Conservation (phyloP, 2,888 invertebrate genomes). For the Scelioninae gen. 1 region DNA sequence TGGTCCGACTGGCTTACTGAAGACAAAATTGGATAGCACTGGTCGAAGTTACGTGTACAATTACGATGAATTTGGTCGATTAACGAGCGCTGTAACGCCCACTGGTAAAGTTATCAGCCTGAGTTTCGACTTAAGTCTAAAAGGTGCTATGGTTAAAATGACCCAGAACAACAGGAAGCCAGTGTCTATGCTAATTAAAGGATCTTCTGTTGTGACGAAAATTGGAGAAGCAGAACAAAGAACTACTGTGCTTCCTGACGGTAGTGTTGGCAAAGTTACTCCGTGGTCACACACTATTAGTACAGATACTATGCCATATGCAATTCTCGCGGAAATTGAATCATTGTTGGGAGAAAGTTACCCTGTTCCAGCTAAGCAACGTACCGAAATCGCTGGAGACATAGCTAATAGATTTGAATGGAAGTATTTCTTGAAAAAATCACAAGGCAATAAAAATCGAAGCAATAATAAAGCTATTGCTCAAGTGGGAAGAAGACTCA, state of each 20-base stretch:
- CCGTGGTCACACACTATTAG: slow-evolving; percentile 95
- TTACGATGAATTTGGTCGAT: slow-evolving; percentile 96
- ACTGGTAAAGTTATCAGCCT: slow-evolving; percentile 96
- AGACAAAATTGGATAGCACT: slow-evolving; percentile 94
- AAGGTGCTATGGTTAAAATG: slow-evolving; percentile 94
- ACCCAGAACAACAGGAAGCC: slow-evolving; percentile 93
- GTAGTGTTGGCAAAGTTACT: slow-evolving; percentile 91
- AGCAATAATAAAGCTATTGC: slow-evolving; percentile 88
- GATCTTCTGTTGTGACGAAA: slow-evolving; percentile 92
- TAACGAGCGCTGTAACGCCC: slow-evolving; percentile 96
- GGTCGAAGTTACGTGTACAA: slow-evolving; percentile 96
- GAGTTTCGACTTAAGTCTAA: slow-evolving; percentile 94
- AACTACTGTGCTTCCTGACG: slow-evolving; percentile 92
- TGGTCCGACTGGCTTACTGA: slow-evolving; percentile 94
- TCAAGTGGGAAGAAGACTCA: slow-evolving; percentile 92
- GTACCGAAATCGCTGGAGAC: slow-evolving; percentile 95
- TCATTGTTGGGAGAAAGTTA: slow-evolving; percentile 95
- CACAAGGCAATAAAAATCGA: slow-evolving; percentile 86
- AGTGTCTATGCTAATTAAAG: slow-evolving; percentile 93
- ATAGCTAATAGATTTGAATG: slow-evolving; percentile 97
- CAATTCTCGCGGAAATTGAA: slow-evolving; percentile 94
- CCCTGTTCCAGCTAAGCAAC: slow-evolving; percentile 95
- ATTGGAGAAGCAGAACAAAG: slow-evolving; percentile 93
- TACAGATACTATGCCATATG: slow-evolving; percentile 96
- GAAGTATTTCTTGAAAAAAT: slow-evolving; percentile 94